A percentile compares a stretch with the other conserved stretches of the same genome.
Conservation (phyloP, 2,797 vertebrate species). For the Podargus strigoides region DNA sequence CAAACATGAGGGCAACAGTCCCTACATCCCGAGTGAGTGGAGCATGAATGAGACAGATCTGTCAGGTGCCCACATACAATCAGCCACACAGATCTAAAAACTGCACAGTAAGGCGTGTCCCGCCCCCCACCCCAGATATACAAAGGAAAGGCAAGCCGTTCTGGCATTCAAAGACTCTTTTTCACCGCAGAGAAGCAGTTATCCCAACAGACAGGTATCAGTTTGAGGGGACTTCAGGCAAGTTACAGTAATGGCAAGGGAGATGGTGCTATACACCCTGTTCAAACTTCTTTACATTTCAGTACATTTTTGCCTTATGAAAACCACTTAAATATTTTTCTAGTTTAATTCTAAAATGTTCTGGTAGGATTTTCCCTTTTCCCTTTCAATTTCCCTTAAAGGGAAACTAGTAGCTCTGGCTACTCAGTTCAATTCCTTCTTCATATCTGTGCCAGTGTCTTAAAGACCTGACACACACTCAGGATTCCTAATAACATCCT, state of each 20-base stretch:
- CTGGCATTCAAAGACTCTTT: background rate
- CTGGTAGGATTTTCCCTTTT: background rate
- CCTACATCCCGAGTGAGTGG: conserved; percentile 20
- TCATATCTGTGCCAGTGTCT: background rate
- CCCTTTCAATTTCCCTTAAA: background rate
- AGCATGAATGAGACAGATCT: conserved; percentile 37
- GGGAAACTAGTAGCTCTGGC: background rate
- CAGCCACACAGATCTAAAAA: conserved; percentile 25
- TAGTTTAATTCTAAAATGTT: background rate
- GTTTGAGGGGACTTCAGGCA: background rate
- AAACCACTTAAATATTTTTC: background rate
- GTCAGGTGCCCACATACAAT: background rate
- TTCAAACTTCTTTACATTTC: background rate
- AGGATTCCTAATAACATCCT: background rate
- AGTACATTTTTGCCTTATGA: background rate
- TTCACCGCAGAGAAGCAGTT: background rate
- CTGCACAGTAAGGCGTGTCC: conserved; percentile 8
- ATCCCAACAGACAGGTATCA: background rate
- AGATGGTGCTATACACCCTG: background rate
- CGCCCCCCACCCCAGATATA: background rate
- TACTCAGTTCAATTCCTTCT: background rate
- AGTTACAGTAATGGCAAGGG: background rate
- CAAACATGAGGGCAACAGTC: background rate
- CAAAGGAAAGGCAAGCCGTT: background rate
- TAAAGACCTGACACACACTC: background rate